Conservation (phyloP, 2,797 vertebrate species). For the Cossypha polioptera region DNA sequence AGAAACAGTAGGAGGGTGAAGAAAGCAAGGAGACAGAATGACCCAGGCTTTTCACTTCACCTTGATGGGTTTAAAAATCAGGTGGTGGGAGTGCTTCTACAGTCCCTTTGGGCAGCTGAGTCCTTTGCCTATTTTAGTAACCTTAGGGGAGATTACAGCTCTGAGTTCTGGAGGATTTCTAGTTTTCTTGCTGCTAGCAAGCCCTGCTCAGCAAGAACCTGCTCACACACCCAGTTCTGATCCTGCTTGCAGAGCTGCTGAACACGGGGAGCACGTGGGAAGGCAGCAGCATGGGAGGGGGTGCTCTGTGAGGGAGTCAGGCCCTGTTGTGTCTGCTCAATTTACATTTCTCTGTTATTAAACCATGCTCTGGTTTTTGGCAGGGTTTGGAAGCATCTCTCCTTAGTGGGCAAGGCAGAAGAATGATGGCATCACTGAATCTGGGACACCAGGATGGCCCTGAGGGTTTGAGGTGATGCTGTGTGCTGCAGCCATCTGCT, state of each 20-base stretch:
- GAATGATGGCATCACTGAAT: neutral
- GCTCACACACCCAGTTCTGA: neutral
- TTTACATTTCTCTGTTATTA: neutral
- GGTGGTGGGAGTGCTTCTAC: neutral
- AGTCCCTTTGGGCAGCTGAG: neutral
- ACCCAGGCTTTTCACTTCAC: neutral
- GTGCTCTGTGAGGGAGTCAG: neutral
- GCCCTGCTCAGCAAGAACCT: neutral
- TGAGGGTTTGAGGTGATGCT: neutral
- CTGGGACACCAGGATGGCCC: neutral
- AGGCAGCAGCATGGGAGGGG: neutral
- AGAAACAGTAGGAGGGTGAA: neutral
- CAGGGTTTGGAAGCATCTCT: neutral
- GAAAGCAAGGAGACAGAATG: neutral
- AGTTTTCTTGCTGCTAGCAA: neutral
- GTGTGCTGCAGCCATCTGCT: neutral
- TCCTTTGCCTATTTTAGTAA: neutral
- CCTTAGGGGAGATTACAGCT: neutral
- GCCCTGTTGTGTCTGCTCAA: neutral
- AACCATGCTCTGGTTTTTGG: neutral
- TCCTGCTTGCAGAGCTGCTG: neutral
- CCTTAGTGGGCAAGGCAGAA: neutral
- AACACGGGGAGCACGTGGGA: neutral
- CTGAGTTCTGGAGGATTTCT: neutral
- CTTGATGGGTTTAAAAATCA: neutral